Conservation (phyloP, 2,113 vertebrate genomes). For the Nannobrachium achirus region DNA sequence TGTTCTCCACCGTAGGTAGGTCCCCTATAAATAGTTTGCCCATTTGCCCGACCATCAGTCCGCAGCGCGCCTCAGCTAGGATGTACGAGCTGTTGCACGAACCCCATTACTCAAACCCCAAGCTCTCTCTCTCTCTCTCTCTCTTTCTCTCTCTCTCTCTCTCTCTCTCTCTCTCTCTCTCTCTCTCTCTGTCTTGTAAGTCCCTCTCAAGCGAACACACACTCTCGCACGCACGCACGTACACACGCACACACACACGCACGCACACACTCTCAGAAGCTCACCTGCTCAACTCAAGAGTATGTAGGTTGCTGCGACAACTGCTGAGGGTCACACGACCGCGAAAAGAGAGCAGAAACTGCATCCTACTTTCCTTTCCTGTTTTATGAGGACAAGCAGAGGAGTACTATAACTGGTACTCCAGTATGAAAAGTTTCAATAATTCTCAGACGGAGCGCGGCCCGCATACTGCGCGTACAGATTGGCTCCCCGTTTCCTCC, state of each 20-base stretch:
- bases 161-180: constrained; percentile 1
- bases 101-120: constrained; percentile 39
- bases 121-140: neutral
- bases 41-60: constrained; percentile 14
- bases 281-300: constrained; percentile 26
- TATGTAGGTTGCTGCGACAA: constrained; percentile 49
- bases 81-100: constrained; percentile 41
- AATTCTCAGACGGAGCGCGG: no score
- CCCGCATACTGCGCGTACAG: no score
- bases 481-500: no score
- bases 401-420: no score
- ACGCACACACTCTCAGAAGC: neutral
- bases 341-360: constrained; percentile 12
- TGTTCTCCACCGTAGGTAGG: constrained; percentile 47
- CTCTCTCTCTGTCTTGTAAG: constrained; percentile 2
- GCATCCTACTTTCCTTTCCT: constrained; percentile 38
- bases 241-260: constrained; percentile 15
- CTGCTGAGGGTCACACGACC: constrained; percentile 16
- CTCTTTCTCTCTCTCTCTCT: no score
- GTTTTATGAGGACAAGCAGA: constrained; percentile 11
- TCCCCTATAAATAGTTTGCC: constrained; percentile 51
- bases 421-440: no score
- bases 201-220: constrained; percentile 11
- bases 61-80: constrained; percentile 32
- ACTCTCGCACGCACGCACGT: constrained; percentile 15